A percentile compares a stretch with the other conserved stretches of the same genome.
These are phyloP conservation scores for Decapterus maruadsi DNA, from an alignment of 2,797 vertebrate genomes.

Conservation along the genomic window DNA sequence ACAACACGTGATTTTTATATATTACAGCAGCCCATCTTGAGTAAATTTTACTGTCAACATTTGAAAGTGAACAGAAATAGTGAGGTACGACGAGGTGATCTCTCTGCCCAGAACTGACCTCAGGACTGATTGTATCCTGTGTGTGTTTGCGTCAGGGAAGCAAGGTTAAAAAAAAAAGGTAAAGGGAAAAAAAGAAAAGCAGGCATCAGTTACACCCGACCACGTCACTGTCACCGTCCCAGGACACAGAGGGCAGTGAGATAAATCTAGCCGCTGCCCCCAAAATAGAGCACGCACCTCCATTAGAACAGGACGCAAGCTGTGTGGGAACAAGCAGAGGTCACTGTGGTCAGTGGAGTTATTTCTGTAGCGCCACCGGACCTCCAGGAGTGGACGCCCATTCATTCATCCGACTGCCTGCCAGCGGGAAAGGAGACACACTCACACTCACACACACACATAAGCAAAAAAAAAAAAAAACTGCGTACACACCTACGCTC, in stretches of 20 bases:
- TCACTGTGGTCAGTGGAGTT: slow-evolving; percentile 81
- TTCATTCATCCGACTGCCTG: slow-evolving; percentile 75
- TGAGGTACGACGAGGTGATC: slow-evolving; percentile 24
- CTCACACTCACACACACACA: slow-evolving; percentile 19
- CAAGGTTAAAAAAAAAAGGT: background rate
- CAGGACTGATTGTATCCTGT: slow-evolving; percentile 56
- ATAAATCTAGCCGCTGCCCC: slow-evolving; percentile 78
- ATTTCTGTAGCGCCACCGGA: slow-evolving; percentile 80
- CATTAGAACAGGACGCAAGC: slow-evolving; percentile 77
- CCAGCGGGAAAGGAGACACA: slow-evolving; percentile 63
- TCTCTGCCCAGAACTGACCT: slow-evolving; percentile 49
- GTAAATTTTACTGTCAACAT: slow-evolving; percentile 10
- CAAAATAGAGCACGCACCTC: slow-evolving; percentile 76
- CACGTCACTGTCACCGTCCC: slow-evolving; percentile 74
- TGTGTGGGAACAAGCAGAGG: slow-evolving; percentile 80
- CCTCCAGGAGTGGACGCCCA: slow-evolving; percentile 77
- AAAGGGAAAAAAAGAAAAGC: slow-evolving; percentile 6
- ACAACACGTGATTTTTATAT: slow-evolving; percentile 38
- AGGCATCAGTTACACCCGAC: slow-evolving; percentile 73
- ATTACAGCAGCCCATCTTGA: slow-evolving; percentile 13
- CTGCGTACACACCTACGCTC: slow-evolving; percentile 37
- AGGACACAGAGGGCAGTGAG: slow-evolving; percentile 78
- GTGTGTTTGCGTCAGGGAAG: slow-evolving; percentile 69
- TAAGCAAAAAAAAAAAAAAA: slow-evolving; percentile 24
- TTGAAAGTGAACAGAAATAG: slow-evolving; percentile 20